Conservation (phyloP, 1,140 invertebrate genomes). For the Lineus longissimus region DNA sequence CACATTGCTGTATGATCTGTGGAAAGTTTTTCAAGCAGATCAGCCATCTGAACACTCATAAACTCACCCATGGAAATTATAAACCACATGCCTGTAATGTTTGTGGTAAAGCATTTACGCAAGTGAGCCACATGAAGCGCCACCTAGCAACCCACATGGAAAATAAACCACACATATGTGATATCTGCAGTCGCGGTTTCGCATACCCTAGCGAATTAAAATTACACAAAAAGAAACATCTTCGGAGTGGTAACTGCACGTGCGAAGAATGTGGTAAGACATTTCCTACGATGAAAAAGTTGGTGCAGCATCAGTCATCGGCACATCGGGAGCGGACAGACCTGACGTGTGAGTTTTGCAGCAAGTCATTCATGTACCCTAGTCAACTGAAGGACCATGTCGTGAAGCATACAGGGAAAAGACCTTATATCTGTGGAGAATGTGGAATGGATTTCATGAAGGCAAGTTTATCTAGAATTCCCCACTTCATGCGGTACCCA, state of each 20-base stretch:
- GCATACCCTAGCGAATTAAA: constrained; percentile 33
- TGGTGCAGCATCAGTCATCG: constrained; percentile 29
- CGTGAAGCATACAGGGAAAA: constrained; percentile 56
- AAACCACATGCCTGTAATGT: constrained; percentile 45
- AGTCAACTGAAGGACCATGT: constrained; percentile 59
- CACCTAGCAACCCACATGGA: constrained; percentile 43
- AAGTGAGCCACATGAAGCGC: constrained; percentile 52
- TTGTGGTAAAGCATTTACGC: constrained; percentile 48
- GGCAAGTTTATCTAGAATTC: constrained; percentile 24
- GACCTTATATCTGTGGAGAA: constrained; percentile 59
- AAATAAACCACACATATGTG: constrained; percentile 60
- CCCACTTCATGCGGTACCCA: neutral
- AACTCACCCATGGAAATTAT: constrained; percentile 51
- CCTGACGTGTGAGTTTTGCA: constrained; percentile 57
- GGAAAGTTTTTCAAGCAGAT: constrained; percentile 51
- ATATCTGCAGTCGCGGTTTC: constrained; percentile 58
- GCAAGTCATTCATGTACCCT: constrained; percentile 60
- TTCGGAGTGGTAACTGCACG: constrained; percentile 17
- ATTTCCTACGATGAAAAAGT: constrained; percentile 48
- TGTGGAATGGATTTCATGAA: constrained; percentile 57
- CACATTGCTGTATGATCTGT: constrained; percentile 48
- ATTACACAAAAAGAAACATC: constrained; percentile 31
- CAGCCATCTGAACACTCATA: constrained; percentile 49
- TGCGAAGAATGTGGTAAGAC: constrained; percentile 33
- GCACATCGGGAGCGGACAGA: constrained; percentile 18